These are phyloP conservation scores for Drosophila leonis DNA, from an alignment of 2,888 invertebrate species.

Conservation along the genomic window DNA sequence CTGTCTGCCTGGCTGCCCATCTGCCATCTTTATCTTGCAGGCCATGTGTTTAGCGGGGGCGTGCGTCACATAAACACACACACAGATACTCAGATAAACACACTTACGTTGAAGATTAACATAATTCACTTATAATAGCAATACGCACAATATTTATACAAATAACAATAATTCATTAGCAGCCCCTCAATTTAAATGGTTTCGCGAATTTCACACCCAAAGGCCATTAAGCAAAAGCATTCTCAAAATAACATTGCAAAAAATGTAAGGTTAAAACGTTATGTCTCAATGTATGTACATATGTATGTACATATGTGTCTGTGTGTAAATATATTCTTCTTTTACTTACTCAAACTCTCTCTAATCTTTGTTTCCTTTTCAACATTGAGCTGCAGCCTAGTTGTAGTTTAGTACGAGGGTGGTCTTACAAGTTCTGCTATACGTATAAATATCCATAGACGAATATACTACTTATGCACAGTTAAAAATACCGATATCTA, in stretches of 20 bases:
- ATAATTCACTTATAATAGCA: slow-evolving; percentile 53
- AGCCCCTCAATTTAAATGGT: slow-evolving; percentile 38
- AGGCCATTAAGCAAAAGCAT: slow-evolving; percentile 24
- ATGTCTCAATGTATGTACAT: not conserved
- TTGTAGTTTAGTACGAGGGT: not conserved
- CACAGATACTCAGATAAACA: slow-evolving; percentile 22
- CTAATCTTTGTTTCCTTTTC: slow-evolving; percentile 1
- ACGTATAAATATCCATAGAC: not conserved
- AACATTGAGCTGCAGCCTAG: not conserved
- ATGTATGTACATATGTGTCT: not conserved
- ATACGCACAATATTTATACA: slow-evolving; percentile 57
- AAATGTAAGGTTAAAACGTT: not conserved
- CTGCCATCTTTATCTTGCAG: slow-evolving; percentile 21
- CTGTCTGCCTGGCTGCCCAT: slow-evolving; percentile 35
- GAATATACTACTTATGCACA: not conserved
- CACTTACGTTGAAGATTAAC: slow-evolving; percentile 56
- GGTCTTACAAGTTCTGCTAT: not conserved
- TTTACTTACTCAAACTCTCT: not conserved
- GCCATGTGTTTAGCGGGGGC: slow-evolving; percentile 49
- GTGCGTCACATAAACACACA: slow-evolving; percentile 40
- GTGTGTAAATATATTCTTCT: not conserved
- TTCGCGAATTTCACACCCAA: slow-evolving; percentile 29
- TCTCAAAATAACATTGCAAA: slow-evolving; percentile 12
- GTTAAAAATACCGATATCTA: slow-evolving; percentile 8
- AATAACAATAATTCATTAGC: slow-evolving; percentile 68